Conservation (phyloP, 92 coral and sea anemone genomes). For the Montipora capitata region DNA sequence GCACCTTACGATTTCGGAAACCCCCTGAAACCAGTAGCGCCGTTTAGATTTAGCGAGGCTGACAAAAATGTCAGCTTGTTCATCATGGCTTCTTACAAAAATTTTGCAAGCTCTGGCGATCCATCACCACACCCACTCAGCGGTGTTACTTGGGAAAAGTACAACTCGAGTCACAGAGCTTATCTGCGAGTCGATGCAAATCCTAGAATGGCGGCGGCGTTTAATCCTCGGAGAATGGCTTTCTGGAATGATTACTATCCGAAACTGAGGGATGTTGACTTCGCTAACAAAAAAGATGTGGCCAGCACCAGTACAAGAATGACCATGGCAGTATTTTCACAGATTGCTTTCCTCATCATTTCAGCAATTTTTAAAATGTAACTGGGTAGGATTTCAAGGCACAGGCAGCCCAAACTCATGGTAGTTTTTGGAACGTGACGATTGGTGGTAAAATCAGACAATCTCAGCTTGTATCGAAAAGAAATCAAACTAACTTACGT, state of each 20-base stretch:
- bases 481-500: too few species aligned
- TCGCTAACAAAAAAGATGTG: slow-evolving; percentile 11
- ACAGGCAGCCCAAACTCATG: too few species aligned
- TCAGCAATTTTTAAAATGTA: background rate
- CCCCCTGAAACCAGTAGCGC: slow-evolving; percentile 32
- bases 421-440: too few species aligned
- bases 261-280: slow-evolving; percentile 36
- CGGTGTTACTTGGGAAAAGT: slow-evolving; percentile 57
- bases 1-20: slow-evolving; percentile 60
- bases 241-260: slow-evolving; percentile 84
- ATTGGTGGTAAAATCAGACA: too few species aligned
- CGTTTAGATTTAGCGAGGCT: background rate
- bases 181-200: slow-evolving; percentile 63
- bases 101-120: slow-evolving; percentile 68
- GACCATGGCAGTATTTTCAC: background rate
- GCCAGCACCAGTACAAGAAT: background rate
- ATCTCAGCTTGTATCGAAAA: too few species aligned
- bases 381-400: background rate
- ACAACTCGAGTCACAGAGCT: slow-evolving; percentile 56
- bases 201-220: slow-evolving; percentile 36
- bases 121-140: slow-evolving; percentile 64
- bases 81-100: slow-evolving; percentile 50
- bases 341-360: background rate
- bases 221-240: slow-evolving; percentile 64
- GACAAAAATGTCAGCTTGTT: slow-evolving; percentile 63